Evolutionary conservation across 2,888 invertebrate genomes (phyloP).

Genomic region (Hemicrepidius hirtus): DNA sequence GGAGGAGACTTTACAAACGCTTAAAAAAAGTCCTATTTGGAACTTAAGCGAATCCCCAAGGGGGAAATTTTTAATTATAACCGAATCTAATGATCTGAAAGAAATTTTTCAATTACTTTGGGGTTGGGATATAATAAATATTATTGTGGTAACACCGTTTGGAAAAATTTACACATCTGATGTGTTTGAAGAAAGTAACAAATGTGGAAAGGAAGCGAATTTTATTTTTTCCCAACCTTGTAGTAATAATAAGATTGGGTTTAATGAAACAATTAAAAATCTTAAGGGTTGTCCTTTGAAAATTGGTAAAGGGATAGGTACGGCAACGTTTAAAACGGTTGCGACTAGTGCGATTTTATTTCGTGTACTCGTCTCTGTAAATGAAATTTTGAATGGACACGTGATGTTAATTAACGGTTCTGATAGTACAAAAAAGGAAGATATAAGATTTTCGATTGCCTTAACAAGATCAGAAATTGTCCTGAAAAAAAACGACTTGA

Average conservation of each 20-base stretch:
- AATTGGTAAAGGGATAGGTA: too few relatives aligned
- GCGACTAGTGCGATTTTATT: too few relatives aligned
- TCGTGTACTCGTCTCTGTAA: too few relatives aligned
- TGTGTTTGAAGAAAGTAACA: background rate
- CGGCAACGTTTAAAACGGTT: too few relatives aligned
- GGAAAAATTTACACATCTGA: background rate
- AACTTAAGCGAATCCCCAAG: background rate
- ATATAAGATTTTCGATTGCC: too few relatives aligned
- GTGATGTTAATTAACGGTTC: too few relatives aligned
- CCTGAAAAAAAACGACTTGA: background rate
- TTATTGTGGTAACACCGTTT: background rate
- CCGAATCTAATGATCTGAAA: background rate
- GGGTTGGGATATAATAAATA: background rate
- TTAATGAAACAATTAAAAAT: background rate
- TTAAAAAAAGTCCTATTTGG: background rate
- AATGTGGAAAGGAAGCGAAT: background rate
- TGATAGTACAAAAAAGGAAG: too few relatives aligned
- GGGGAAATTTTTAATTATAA: background rate
- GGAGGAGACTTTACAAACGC: background rate
- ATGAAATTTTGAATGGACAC: too few relatives aligned
- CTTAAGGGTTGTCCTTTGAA: background rate
- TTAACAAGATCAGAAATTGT: background rate
- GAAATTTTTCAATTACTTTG: background rate
- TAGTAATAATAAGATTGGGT: background rate
- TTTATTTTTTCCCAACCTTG: background rate